Percentiles rank a stretch among this genome's conserved stretches.
Evolutionary conservation across 2,888 invertebrate genomes (phyloP).

Genomic region (Sphecodes monilicornis): DNA sequence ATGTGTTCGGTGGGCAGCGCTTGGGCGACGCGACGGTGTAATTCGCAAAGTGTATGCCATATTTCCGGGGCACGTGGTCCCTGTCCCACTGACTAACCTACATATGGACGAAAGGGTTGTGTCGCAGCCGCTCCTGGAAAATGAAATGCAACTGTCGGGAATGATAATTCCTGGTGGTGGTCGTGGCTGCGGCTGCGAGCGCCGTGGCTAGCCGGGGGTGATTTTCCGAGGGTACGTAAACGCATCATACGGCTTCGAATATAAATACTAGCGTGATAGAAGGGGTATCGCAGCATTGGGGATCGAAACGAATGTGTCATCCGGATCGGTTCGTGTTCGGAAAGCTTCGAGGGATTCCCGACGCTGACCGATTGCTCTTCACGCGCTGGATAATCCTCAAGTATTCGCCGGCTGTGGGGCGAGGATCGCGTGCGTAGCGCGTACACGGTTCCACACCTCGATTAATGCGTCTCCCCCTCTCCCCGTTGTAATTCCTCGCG

Average conservation of each 20-base stretch:
- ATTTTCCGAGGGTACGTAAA: conserved; percentile 66
- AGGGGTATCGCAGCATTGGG: conserved; percentile 64
- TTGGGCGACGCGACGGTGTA: conserved; percentile 27
- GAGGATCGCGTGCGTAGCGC: conserved; percentile 22
- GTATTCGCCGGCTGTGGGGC: conserved; percentile 51
- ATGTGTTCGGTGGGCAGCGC: conserved; percentile 66
- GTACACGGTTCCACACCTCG: conserved; percentile 35
- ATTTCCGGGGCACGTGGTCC: conserved; percentile 61
- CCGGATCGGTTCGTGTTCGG: conserved; percentile 62
- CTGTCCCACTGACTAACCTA: conserved; percentile 47
- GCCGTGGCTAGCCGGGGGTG: conserved; percentile 56
- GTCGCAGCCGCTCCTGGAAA: conserved; percentile 45
- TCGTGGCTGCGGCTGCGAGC: conserved; percentile 49
- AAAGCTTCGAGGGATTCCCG: conserved; percentile 65
- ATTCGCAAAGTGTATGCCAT: conserved; percentile 74
- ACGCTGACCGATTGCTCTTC: conserved; percentile 77
- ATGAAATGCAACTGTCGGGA: conserved; percentile 77
- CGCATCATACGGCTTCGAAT: conserved; percentile 73
- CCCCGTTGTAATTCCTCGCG: conserved; percentile 49
- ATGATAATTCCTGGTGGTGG: conserved; percentile 59
- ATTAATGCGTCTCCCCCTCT: conserved; percentile 62
- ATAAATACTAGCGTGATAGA: conserved; percentile 69
- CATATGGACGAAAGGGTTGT: conserved; percentile 72
- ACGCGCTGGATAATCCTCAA: conserved; percentile 68
- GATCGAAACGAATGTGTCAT: conserved; percentile 75